A percentile compares a stretch with the other conserved stretches of the same genome.
These are phyloP conservation scores for Augochlorella aurata DNA, from an alignment of 2,888 invertebrate genomes.

Conservation along the genomic window DNA sequence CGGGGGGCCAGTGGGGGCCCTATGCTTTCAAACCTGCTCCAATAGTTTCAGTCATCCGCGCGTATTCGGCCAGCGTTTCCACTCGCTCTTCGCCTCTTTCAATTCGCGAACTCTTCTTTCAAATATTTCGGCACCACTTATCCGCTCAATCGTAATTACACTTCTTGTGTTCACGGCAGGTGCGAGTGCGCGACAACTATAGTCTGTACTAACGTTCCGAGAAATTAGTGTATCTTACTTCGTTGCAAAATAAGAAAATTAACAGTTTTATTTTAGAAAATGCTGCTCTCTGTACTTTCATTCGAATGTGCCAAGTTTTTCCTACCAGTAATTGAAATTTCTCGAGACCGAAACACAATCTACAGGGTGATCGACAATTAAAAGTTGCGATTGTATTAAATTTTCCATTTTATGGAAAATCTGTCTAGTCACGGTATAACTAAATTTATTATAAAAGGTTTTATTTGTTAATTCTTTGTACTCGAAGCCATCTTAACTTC, in stretches of 20 bases:
- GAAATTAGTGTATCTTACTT: not conserved
- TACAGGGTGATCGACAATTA: not conserved
- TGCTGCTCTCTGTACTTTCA: not conserved
- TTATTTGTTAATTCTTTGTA: too few species aligned
- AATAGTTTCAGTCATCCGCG: conserved; percentile 74
- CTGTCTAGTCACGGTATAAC: too few species aligned
- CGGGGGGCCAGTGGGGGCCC: conserved; percentile 66
- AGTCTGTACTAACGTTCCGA: not conserved
- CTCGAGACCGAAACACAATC: not conserved
- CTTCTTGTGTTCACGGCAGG: not conserved
- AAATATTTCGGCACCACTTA: conserved; percentile 1
- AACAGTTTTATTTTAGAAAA: not conserved
- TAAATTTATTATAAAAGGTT: too few species aligned
- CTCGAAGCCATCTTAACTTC: too few species aligned
- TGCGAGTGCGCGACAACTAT: not conserved
- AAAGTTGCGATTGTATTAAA: not conserved
- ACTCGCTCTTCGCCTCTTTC: conserved; percentile 46
- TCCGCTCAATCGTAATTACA: not conserved
- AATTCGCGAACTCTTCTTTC: conserved; percentile 15
- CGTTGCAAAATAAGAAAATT: not conserved
- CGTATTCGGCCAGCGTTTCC: conserved; percentile 68
- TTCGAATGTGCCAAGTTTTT: not conserved
- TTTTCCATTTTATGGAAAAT: not conserved
- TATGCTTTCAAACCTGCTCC: conserved; percentile 71
- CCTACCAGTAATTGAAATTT: not conserved